Evolutionary conservation across 2,888 invertebrate species (phyloP), one percentile per base, ranked within the genome.

Genomic region (Drosophila algonquin): DNA sequence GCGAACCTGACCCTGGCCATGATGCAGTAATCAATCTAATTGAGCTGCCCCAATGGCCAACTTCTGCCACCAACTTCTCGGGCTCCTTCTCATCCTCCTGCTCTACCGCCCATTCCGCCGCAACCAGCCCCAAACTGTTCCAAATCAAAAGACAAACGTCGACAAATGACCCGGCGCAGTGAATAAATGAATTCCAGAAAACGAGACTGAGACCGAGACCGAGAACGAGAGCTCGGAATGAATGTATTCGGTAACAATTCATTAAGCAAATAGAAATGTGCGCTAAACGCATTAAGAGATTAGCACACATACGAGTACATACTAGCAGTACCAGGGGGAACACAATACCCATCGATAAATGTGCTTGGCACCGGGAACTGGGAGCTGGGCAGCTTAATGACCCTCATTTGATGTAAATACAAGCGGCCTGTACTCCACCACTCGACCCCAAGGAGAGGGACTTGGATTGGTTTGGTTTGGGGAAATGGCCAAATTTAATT

Each of bases 241-340:
- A 83, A 83, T 87, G 84, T 83, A 80, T 83, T 83, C 63, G 84
- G 83, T 87, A 83, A 88, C 85, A 89, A 89, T 88, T 88, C 87
- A 88, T 87, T 89, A 87, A 80, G 84, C 82, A 88, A 87, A 89
- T 85, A 80, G 87, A 85, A 89, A 87, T 85, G 85, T 79, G 73
- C 82, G 86, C 89, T 91, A 90, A 91, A 87, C 81, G 90, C 87
- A 91, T 91, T 91, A 91, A 91, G 81, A 87, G 91, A 91, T 91
- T 91, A 91, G 89, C 91, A 91, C 89, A 91, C 90, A 90, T 88
- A 60, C 30, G 65, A 69, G 68, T 52, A 60, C 46, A 53, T 30
- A 64, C 35, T 5, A 14, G 35, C 12, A 12, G 5, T 14, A 52
- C 8, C 18, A 24, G 35, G 58, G 55, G 30, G 40, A 35, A 59